Evolutionary conservation across 2,797 vertebrate species (phyloP), one percentile per base, ranked within the genome.

Genomic region (Gymnothorax javanicus): DNA sequence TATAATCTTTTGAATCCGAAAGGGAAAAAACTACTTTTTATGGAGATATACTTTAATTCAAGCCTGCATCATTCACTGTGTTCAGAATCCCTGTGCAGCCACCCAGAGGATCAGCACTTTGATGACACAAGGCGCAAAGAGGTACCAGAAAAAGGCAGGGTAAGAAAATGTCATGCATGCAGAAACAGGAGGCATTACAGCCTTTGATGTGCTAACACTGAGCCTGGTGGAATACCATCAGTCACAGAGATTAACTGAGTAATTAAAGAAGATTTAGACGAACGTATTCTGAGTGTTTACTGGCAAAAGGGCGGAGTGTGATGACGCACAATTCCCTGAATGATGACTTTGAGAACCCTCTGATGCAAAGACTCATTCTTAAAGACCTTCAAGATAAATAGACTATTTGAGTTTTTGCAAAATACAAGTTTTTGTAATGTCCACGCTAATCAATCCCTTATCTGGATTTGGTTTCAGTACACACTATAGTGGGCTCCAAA

Each of bases 181-280:
- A 54, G 84, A 69, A 23, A 71, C 8, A 20, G 52, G 6, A 20
- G 17, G 71, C 67, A 52, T 52, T 50, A 33, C 11, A 73, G 50
- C 23, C 82, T 86, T 67, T 81, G 12, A 69, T 81, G 77, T 69
- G 23, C 60, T 84, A 25, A 62, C 12, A 6, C 59, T 2, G 25
- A 11, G 69, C 73, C 43, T 79, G 12, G n/a, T 57, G 52, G 64
- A 86, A 86, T 77, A 33, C 8, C 56, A 60, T 56, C n/a, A 50
- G 71, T 75, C 52, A 54, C 54, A 9, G 56, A n/a, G 67, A 43
- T 43, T 84, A 60, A 57, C 52, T 13, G 23, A 62, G 23, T 64
- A 67, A 54, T 86, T 84, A 77, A 86, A 84, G 64, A 54, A 20
- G 62, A 75, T 20, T 81, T 62, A 75, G 20, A 75, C n/a, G 54